phyloP scores from a whole-genome alignment of 1,140 invertebrate species.

The Zaprionus taronus region DNA sequence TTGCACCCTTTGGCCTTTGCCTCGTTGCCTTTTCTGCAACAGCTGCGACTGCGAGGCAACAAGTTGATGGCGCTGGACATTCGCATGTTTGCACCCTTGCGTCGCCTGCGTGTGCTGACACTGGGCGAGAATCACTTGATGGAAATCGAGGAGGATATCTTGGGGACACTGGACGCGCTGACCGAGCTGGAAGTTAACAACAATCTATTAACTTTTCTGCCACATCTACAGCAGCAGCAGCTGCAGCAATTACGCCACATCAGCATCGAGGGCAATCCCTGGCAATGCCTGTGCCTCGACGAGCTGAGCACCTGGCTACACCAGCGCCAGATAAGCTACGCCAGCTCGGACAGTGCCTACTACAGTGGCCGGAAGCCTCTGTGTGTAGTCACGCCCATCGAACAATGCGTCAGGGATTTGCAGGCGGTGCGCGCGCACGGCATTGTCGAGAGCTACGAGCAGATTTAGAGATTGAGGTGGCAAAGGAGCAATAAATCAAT shows the following conservation, averaged over 20 bases:
- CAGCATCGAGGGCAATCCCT: slow-evolving; percentile 76
- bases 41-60: slow-evolving; percentile 65
- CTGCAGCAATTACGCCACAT: slow-evolving; percentile 55
- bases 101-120: slow-evolving; percentile 58
- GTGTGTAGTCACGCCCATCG: slow-evolving; percentile 70
- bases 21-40: slow-evolving; percentile 57
- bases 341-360: slow-evolving; percentile 56
- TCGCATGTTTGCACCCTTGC: slow-evolving; percentile 68
- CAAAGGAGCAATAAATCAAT: slow-evolving; percentile 69
- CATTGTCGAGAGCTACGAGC: slow-evolving; percentile 63
- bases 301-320: slow-evolving; percentile 67
- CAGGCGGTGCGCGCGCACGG: slow-evolving; percentile 48
- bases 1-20: slow-evolving; percentile 66
- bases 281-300: slow-evolving; percentile 77
- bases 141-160: slow-evolving; percentile 52
- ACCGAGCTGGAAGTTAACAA: slow-evolving; percentile 69
- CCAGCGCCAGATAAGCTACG: slow-evolving; percentile 49
- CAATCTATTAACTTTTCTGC: slow-evolving; percentile 70
- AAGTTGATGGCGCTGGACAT: slow-evolving; percentile 58
- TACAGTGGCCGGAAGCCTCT: slow-evolving; percentile 68
- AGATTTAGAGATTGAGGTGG: slow-evolving; percentile 43
- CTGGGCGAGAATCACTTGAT: slow-evolving; percentile 65
- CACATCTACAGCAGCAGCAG: slow-evolving; percentile 29
- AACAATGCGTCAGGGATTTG: slow-evolving; percentile 60
- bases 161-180: slow-evolving; percentile 49